Evolutionary conservation across 1,140 invertebrate species (phyloP).

Genomic region (Drosophila yakuba): DNA sequence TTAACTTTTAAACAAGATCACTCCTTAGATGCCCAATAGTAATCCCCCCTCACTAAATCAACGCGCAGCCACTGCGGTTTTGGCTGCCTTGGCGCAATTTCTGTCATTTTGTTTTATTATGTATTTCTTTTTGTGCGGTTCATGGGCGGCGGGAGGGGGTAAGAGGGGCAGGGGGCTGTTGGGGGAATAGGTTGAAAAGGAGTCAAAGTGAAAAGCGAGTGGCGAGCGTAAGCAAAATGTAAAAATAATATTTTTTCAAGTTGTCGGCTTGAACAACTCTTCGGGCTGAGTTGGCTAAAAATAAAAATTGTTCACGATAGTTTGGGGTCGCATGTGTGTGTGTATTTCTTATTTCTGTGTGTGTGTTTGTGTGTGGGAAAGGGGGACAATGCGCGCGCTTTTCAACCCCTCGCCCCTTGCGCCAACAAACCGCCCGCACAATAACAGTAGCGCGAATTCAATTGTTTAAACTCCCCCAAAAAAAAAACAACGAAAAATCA

Average conservation of each 20-base stretch:
- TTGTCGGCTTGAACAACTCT: slow-evolving; percentile 80
- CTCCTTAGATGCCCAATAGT: too few species aligned
- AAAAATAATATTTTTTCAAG: slow-evolving; percentile 81
- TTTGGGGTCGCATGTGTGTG: slow-evolving; percentile 48
- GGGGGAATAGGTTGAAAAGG: slow-evolving; percentile 60
- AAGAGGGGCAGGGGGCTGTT: not conserved
- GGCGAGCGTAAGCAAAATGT: slow-evolving; percentile 68
- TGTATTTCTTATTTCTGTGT: slow-evolving; percentile 21
- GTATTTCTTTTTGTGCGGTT: slow-evolving; percentile 66
- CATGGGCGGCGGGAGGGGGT: slow-evolving; percentile 15
- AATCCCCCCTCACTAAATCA: slow-evolving; percentile 1
- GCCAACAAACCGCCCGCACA: slow-evolving; percentile 2
- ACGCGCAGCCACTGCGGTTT: slow-evolving; percentile 12
- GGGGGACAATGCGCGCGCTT: slow-evolving; percentile 70
- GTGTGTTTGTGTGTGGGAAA: slow-evolving; percentile 37
- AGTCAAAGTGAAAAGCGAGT: slow-evolving; percentile 76
- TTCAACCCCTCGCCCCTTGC: slow-evolving; percentile 67
- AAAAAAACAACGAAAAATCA: slow-evolving; percentile 66
- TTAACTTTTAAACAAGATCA: too few species aligned
- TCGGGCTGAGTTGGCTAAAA: slow-evolving; percentile 77
- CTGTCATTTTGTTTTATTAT: slow-evolving; percentile 58
- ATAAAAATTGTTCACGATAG: slow-evolving; percentile 73
- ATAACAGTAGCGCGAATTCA: slow-evolving; percentile 39
- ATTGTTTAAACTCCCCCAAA: slow-evolving; percentile 36
- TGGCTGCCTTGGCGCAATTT: slow-evolving; percentile 65